Evolutionary conservation across 2,797 vertebrate species (phyloP), one percentile per base, ranked within the genome.

Genomic region (Rhinichthys osculus): DNA sequence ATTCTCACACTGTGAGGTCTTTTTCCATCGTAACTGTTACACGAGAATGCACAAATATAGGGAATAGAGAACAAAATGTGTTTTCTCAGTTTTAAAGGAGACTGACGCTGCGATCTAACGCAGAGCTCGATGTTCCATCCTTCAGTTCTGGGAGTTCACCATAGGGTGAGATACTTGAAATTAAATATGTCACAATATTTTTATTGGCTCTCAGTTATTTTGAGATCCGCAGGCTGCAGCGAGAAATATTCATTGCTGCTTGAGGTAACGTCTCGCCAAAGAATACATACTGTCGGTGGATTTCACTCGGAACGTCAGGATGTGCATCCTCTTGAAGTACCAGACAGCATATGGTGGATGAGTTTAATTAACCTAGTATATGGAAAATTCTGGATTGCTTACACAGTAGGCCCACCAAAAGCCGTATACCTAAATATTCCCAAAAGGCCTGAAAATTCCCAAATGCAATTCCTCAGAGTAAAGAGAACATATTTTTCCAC

Each of bases 171-270:
- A 84, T 77, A 81, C 84, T 82, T 87, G 87, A 82, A 88, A 87
- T 71, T 23, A 87, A 87, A 83, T 86, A 78, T 88, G 72, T 71
- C 78, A 87, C 42, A 87, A 85, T 88, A 88, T 91, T 89, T 88
- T 86, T 16, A 33, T 81, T 87, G 86, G 89, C 80, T 47, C 57
- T 33, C 35, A 21, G 67, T 76, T 87, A 82, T 85, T 83, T 86
- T 64, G 73, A 89, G 82, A 87, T 64, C 80, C 78, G 81, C 77
- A 47, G 50, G 85, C 79, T 88, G 62, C 78, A 35, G 81, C 50
- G 78, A 81, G 82, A 85, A 83, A 66, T 78, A 88, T 81, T 76
- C 81, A 67, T 79, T 82, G 85, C 74, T 70, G 85, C 81, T 83
- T 70, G 38, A 74, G 66, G 50, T 69, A n/a, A 14, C 2, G 3